Percentiles rank a stretch among this genome's conserved stretches.
These are phyloP conservation scores for Cacoxenus indagator DNA, from an alignment of 2,888 invertebrate species.

Conservation along the genomic window DNA sequence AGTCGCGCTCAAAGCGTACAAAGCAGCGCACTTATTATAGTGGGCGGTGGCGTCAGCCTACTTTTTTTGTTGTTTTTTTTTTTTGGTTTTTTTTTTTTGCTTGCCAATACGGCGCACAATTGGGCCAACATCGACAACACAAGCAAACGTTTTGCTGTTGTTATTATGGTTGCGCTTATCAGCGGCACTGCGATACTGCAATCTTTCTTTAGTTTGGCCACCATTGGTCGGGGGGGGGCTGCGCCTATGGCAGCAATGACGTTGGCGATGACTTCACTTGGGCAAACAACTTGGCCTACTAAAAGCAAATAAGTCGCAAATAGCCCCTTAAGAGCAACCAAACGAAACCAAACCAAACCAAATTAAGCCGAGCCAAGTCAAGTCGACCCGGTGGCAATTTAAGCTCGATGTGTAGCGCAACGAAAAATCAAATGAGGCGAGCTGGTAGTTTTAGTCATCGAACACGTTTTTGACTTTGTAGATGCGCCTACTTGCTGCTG, in stretches of 20 bases:
- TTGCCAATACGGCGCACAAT: not conserved
- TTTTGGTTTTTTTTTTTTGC: not conserved
- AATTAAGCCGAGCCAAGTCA: not conserved
- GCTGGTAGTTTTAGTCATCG: not conserved
- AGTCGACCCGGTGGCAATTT: too few relatives aligned
- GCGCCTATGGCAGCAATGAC: not conserved
- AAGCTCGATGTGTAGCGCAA: too few relatives aligned
- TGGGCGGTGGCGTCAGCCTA: not conserved
- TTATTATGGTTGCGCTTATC: constrained; percentile 2
- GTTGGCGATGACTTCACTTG: constrained; percentile 10
- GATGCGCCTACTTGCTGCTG: not conserved
- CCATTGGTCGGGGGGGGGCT: too few relatives aligned
- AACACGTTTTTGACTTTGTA: not conserved
- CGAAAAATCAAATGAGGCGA: constrained; percentile 2
- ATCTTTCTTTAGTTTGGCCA: not conserved
- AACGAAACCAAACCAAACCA: not conserved
- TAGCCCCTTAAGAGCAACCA: not conserved
- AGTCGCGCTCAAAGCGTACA: constrained; percentile 8
- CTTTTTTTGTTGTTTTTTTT: not conserved
- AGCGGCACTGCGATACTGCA: not conserved
- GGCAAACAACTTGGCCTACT: constrained; percentile 21
- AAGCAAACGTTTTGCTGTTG: not conserved
- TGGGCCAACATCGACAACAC: not conserved
- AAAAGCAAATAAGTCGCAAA: constrained; percentile 6
- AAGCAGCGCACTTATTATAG: not conserved